phyloP scores from a whole-genome alignment of 2,888 invertebrate species.

The Apotomis turbidana region DNA sequence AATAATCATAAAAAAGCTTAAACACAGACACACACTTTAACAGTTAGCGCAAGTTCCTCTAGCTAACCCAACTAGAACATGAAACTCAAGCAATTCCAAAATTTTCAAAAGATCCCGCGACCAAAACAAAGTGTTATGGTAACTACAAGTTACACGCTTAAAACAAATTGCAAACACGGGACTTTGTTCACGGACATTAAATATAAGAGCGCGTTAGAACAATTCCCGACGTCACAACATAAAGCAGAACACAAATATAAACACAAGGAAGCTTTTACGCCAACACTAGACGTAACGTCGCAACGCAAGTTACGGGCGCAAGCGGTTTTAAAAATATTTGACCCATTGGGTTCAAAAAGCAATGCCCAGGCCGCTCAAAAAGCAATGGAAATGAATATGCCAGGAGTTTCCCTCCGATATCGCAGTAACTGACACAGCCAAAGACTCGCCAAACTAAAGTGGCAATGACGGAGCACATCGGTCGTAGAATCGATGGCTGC shows the following conservation, averaged over 20 bases:
- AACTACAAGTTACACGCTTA: conserved; percentile 24
- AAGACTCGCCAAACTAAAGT: too few relatives aligned
- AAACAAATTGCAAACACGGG: conserved; percentile 31
- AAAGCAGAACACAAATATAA: conserved; percentile 40
- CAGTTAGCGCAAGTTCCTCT: background rate
- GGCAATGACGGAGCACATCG: too few relatives aligned
- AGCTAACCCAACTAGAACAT: background rate
- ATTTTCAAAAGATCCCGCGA: background rate
- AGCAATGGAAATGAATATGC: too few relatives aligned
- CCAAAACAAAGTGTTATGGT: conserved; percentile 15
- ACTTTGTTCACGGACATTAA: conserved; percentile 32
- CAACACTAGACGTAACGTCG: conserved; percentile 31
- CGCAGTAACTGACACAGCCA: too few relatives aligned
- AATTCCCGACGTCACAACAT: conserved; percentile 31
- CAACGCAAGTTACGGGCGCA: background rate
- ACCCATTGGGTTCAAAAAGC: too few relatives aligned
- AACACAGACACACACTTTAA: too few relatives aligned
- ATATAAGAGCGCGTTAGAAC: conserved; percentile 39
- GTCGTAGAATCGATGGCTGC: too few relatives aligned
- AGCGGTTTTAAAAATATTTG: conserved; percentile 1
- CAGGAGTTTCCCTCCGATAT: too few relatives aligned
- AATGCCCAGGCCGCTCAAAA: too few relatives aligned
- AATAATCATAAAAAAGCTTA: too few relatives aligned
- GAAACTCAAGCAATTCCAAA: background rate
- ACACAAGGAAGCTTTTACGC: conserved; percentile 34